These are phyloP conservation scores for Neoscelio sp. DNA, from an alignment of 2,888 invertebrate genomes.

Conservation along the genomic window DNA sequence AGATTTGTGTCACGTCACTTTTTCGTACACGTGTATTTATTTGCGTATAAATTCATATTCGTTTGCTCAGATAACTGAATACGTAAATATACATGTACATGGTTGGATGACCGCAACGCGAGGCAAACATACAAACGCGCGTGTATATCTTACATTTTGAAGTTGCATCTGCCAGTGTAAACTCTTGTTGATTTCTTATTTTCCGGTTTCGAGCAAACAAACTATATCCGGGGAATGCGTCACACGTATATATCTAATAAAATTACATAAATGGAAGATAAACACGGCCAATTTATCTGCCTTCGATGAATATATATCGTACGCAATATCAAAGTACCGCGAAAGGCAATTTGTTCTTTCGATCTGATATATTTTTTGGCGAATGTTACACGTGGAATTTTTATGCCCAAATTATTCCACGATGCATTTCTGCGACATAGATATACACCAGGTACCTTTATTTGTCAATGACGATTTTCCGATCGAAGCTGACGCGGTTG, in stretches of 20 bases:
- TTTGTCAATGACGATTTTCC: conserved; percentile 26
- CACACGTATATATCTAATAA: conserved; percentile 49
- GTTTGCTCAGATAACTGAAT: conserved; percentile 50
- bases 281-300: conserved; percentile 43
- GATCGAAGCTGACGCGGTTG: neutral
- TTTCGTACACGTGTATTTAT: conserved; percentile 2
- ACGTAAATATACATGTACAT: conserved; percentile 48
- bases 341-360: conserved; percentile 40
- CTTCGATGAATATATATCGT: conserved; percentile 50
- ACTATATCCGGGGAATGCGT: conserved; percentile 39
- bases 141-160: conserved; percentile 48
- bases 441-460: conserved; percentile 8
- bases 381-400: conserved; percentile 32
- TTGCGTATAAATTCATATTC: conserved; percentile 51
- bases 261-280: conserved; percentile 63
- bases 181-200: conserved; percentile 62
- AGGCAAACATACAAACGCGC: conserved; percentile 40
- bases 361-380: conserved; percentile 46
- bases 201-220: conserved; percentile 49
- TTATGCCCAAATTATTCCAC: conserved; percentile 32
- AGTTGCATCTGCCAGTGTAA: conserved; percentile 47
- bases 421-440: conserved; percentile 8
- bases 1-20: neutral
- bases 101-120: conserved; percentile 54
- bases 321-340: conserved; percentile 32